A percentile compares a stretch with the other conserved stretches of the same genome.
These are phyloP conservation scores for Albula glossodonta DNA, from an alignment of 2,113 vertebrate genomes.

Conservation along the genomic window DNA sequence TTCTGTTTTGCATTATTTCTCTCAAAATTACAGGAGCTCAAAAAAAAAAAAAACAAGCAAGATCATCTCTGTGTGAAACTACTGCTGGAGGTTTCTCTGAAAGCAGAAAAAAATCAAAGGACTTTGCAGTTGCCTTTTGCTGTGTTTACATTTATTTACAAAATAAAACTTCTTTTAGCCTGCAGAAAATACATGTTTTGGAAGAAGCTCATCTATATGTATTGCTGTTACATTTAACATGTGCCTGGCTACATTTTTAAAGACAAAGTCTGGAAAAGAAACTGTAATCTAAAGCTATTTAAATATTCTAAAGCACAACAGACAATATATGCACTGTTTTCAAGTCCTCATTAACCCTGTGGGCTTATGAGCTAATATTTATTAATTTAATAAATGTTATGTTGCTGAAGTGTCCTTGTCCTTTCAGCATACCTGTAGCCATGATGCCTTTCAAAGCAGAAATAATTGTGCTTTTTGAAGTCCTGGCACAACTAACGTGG, in stretches of 20 bases:
- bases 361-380: no score
- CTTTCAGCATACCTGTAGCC: no score
- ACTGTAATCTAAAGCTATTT: neutral
- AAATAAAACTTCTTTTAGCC: neutral
- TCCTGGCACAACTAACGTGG: no score
- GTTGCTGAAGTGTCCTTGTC: no score
- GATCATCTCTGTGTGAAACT: conserved; percentile 10
- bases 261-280: neutral
- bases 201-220: neutral
- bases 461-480: no score
- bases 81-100: conserved; percentile 28
- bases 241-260: neutral
- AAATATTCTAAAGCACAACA: neutral
- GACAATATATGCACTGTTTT: neutral
- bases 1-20: no score
- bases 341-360: no score
- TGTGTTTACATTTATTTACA: conserved; percentile 10
- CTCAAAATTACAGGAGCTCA: no score
- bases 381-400: no score
- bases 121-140: conserved; percentile 21
- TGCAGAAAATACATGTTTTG: neutral
- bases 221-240: neutral
- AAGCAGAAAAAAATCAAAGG: conserved; percentile 21
- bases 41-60: neutral
- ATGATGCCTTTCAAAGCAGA: no score